Base-by-base conservation (phyloP, 2,888 invertebrate genomes). In the Archaeoteleia sp. region DNA sequence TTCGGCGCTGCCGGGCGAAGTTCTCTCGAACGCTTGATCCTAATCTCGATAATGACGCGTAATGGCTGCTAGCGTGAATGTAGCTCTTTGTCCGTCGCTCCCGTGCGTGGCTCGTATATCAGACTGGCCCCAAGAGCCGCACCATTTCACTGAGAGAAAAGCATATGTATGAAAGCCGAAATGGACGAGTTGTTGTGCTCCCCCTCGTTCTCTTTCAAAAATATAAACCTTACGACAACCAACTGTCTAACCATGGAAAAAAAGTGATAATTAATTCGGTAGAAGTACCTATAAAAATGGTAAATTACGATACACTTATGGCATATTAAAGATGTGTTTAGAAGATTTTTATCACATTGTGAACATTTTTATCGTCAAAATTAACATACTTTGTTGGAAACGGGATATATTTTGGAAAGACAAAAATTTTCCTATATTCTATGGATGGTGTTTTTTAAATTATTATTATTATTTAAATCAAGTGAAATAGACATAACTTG, bases 41-140 rank as follows among this genome's bases (percentile, higher is more conserved):
- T 84, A 85, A 84, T 85, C 84, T 85, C 80, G 83, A 83, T 85
- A 85, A 85, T 84, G 84, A 85, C 82, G 84, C 84, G 83, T 83
- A 85, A 85, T 84, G 83, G 81, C 79, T 79, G 81, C 76, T 78
- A 78, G 81, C 83, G 83, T 84, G 84, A 85, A 84, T 84, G 82
- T 82, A 75, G 77, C 76, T 80, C 83, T 83, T 83, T 83, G 82
- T 83, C 78, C 79, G 74, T 73, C 65, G 74, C 76, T 74, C 73
- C 73, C 73, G 74, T 73, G 73, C 76, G 51, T 70, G 69, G 60
- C 70, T 69, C 76, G 75, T 79, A 76, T 78, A 79, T 78, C 77
- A 74, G 73, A 72, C 74, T 69, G 70, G 70, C 60, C 57, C 55
- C 70, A 66, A 72, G 78, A 75, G 70, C 69, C 74, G 79, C 75